Conservation (phyloP, 2,888 invertebrate genomes). For the Cryptocephalus moraei region DNA sequence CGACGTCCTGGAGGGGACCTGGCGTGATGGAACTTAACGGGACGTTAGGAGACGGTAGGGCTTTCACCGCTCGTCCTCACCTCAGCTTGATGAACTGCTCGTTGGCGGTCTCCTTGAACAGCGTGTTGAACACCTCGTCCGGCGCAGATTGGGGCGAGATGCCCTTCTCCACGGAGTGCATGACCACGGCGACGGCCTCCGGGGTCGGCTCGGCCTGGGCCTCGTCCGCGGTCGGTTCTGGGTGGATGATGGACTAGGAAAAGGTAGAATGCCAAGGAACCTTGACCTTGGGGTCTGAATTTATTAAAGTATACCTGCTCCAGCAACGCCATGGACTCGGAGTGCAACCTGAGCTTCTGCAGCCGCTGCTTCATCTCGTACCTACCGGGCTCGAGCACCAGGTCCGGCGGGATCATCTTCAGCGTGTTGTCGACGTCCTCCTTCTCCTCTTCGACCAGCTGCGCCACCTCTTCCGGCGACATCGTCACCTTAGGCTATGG, state of each 20-base stretch:
- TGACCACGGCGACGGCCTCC: constrained; percentile 31
- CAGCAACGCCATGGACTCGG: constrained; percentile 25
- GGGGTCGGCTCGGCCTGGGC: constrained; percentile 28
- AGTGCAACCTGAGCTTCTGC: constrained; percentile 24
- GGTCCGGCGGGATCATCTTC: constrained; percentile 27
- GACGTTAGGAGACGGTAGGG: not conserved
- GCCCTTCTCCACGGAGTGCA: constrained; percentile 33
- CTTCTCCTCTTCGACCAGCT: constrained; percentile 30
- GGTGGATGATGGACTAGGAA: constrained; percentile 23
- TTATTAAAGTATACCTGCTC: no score
- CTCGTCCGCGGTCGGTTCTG: constrained; percentile 26
- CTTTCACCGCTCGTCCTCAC: constrained; percentile 2
- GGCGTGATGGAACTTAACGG: constrained; percentile 26
- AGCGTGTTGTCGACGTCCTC: constrained; percentile 30
- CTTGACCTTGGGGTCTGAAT: no score
- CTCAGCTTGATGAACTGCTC: constrained; percentile 17
- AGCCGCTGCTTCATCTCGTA: constrained; percentile 26
- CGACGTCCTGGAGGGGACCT: constrained; percentile 31
- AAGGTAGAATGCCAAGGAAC: no score
- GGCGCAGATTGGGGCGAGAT: constrained; percentile 27
- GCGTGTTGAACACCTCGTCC: constrained; percentile 25
- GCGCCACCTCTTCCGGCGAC: constrained; percentile 23
- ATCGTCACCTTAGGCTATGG: constrained; percentile 9
- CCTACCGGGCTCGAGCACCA: constrained; percentile 23
- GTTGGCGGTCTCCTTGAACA: constrained; percentile 23